Evolutionary conservation across 2,113 vertebrate species (phyloP).

Genomic region (Gulo gulo): DNA sequence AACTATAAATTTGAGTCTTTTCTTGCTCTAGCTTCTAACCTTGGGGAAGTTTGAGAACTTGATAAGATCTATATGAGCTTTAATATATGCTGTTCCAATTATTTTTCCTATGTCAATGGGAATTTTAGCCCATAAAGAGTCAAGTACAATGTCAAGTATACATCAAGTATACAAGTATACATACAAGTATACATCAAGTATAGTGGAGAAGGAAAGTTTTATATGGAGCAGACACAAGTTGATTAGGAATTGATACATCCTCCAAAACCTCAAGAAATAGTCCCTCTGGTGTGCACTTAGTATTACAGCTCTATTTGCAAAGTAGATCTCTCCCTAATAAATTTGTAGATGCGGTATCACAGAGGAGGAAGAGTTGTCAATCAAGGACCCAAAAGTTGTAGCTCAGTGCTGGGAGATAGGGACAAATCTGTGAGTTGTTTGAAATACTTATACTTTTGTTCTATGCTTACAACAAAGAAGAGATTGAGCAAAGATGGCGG

Average conservation of each 20-base stretch:
- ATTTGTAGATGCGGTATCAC: background rate
- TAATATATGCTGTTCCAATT: background rate
- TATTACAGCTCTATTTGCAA: background rate
- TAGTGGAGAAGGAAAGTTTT: background rate
- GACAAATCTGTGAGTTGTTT: background rate
- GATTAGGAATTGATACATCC: background rate
- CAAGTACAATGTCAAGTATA: background rate
- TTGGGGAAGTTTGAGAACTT: background rate
- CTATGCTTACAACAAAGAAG: background rate
- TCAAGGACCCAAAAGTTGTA: background rate
- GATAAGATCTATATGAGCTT: background rate
- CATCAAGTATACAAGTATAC: background rate
- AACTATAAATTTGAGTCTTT: background rate
- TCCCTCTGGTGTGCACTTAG: background rate
- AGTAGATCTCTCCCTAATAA: background rate
- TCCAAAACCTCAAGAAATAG: background rate
- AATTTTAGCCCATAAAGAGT: background rate
- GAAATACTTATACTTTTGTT: background rate
- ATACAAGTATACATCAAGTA: background rate
- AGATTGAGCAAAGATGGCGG: background rate
- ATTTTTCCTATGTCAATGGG: background rate
- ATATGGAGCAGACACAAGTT: background rate
- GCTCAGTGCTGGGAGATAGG: background rate
- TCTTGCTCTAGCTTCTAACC: background rate
- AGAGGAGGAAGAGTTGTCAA: background rate